Evolutionary conservation across 2,113 vertebrate genomes (phyloP), one percentile per base, ranked within the genome.

Genomic region (Python bivittatus): DNA sequence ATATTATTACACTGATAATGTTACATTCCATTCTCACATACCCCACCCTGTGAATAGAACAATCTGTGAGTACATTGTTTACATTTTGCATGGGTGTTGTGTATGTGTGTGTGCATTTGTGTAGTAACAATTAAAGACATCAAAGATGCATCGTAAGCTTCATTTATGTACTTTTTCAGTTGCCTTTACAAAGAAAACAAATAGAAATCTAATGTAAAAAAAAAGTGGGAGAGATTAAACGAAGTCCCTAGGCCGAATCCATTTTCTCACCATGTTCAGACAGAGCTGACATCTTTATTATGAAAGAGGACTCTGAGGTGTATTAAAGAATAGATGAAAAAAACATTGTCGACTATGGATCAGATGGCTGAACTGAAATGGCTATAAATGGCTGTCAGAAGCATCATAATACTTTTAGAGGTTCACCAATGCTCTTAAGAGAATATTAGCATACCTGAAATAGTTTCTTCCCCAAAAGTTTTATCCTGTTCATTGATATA

Each of bases 151-250:
- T 27, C 88, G 91, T 91, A 90, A 53, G 86, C 42, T 53, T 85
- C n/a, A 72, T 92, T 89, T 90, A 83, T n/a, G 27, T 92, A 60
- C 12, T 85, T 85, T 93, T 91, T 89, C 48, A 85, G 92, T 72
- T 85, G 27, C 57, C 60, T 87, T 61, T 92, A 60, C 29, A 42
- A 90, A 53, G 52, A 91, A 92, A 88, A 93, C 33, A 94, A 72
- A 1, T 38, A 92, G 86, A 23, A 48, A 93, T n/a, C 9, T 95
- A 90, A 89, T 88, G 90, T 0, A 12, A 54, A 1, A 27, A 1
- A 27, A 61, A 52, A 13, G 4, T 44, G 20, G 23, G 72, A 95
- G 86, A 93, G 85, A 48, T 88, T 79, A 79, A 79, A 92, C 68
- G 88, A 88, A n/a, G 20, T 58, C n/a, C 42, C 20, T 44, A 25